These are phyloP conservation scores for Sarcophaga carnaria DNA, from an alignment of 2,888 invertebrate species.

Conservation along the genomic window DNA sequence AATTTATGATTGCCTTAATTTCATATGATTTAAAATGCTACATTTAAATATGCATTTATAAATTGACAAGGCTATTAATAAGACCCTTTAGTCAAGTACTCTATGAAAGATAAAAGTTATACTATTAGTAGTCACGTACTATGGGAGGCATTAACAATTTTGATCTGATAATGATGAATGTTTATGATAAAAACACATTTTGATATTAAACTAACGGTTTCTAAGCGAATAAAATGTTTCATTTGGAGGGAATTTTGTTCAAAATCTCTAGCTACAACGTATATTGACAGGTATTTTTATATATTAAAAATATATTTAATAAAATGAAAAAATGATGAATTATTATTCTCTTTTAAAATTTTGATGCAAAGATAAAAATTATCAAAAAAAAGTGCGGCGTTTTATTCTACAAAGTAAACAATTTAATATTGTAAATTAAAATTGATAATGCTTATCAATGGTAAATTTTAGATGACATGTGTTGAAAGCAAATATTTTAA, in stretches of 20 bases:
- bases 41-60: neutral
- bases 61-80: neutral
- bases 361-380: neutral
- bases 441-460: too few species aligned
- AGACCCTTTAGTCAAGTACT: constrained; percentile 17
- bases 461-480: too few species aligned
- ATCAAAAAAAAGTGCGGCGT: neutral
- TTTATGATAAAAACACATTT: neutral
- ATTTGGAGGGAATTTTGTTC: neutral
- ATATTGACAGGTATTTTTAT: constrained; percentile 33
- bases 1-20: neutral
- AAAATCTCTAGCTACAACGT: neutral
- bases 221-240: too few species aligned
- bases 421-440: too few species aligned
- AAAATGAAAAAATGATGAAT: neutral
- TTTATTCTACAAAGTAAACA: neutral
- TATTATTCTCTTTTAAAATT: neutral
- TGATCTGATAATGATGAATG: constrained; percentile 43
- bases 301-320: constrained; percentile 7
- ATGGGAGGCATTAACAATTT: neutral
- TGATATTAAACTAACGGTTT: neutral
- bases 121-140: constrained; percentile 33
- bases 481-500: too few species aligned
- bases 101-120: constrained; percentile 30
- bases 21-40: neutral